Evolutionary conservation across 2,888 invertebrate genomes (phyloP).

Genomic region (Lasioglossum vierecki): DNA sequence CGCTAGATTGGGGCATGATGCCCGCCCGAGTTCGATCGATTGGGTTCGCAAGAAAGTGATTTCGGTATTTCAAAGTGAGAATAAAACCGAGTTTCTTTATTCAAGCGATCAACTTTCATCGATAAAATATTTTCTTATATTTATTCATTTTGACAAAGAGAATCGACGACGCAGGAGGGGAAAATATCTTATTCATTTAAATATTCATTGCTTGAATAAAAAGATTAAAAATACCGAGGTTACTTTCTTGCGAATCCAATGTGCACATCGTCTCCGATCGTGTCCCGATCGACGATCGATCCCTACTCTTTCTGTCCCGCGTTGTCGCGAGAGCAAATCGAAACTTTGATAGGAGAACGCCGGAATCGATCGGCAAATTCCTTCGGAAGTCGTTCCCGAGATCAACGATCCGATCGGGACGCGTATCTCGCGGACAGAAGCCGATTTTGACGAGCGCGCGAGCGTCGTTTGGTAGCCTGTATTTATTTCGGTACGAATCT

Average conservation of each 20-base stretch:
- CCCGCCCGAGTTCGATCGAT: neutral
- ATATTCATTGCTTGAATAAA: no score
- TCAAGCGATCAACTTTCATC: no score
- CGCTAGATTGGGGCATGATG: slow-evolving; percentile 32
- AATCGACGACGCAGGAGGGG: no score
- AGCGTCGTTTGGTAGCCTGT: neutral
- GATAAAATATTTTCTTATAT: no score
- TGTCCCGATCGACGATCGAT: slow-evolving; percentile 17
- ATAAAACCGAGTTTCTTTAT: no score
- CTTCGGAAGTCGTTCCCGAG: slow-evolving; percentile 13
- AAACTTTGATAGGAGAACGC: neutral
- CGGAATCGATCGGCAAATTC: neutral
- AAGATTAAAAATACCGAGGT: no score
- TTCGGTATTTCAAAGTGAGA: no score
- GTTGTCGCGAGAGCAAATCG: neutral
- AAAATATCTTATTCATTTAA: no score
- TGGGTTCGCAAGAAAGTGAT: no score
- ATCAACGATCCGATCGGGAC: slow-evolving; percentile 32
- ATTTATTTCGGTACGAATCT: slow-evolving; percentile 33
- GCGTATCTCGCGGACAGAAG: slow-evolving; percentile 10
- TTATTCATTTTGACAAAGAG: no score
- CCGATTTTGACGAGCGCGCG: slow-evolving; percentile 15
- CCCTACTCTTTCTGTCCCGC: neutral
- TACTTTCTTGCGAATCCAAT: no score
- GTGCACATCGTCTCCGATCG: neutral